phyloP scores from a whole-genome alignment of 2,113 vertebrate species.

The Pluvianellus socialis region DNA sequence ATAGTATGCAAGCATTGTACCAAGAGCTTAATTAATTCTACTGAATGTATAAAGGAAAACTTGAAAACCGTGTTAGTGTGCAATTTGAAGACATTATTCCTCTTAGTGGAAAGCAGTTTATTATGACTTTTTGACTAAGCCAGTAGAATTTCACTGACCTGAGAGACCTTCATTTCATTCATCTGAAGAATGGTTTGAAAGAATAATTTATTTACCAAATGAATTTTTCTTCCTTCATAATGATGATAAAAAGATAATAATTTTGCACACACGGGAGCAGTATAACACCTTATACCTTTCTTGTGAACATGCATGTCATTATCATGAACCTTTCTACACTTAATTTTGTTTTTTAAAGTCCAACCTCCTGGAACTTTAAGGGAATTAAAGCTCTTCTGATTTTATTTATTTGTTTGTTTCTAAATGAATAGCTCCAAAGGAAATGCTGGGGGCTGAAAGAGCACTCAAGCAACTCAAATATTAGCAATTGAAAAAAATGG shows the following conservation, averaged over 20 bases:
- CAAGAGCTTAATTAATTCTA: not conserved
- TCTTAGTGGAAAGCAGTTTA: not conserved
- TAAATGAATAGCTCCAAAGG: not conserved
- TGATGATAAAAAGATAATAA: not conserved
- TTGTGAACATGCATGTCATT: not conserved
- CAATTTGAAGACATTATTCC: not conserved
- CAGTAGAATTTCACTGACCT: not conserved
- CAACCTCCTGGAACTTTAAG: not conserved
- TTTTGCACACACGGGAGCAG: not conserved
- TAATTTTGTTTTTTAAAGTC: not conserved
- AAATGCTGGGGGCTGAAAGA: not conserved
- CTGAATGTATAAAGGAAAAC: not conserved
- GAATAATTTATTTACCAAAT: not conserved
- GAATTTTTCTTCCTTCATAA: not conserved
- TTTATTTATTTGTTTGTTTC: not conserved
- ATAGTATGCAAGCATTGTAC: not conserved
- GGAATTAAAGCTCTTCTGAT: not conserved
- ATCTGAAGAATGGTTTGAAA: not conserved
- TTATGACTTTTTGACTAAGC: not conserved
- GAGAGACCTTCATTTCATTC: not conserved
- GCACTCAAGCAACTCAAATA: not conserved
- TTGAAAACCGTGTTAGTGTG: not conserved
- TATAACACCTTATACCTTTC: not conserved
- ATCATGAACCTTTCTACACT: not conserved
- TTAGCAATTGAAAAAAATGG: not conserved